Percentiles rank a stretch among this genome's conserved stretches.
phyloP scores from a whole-genome alignment of 2,888 invertebrate species.

The Agonopterix subpropinquella region DNA sequence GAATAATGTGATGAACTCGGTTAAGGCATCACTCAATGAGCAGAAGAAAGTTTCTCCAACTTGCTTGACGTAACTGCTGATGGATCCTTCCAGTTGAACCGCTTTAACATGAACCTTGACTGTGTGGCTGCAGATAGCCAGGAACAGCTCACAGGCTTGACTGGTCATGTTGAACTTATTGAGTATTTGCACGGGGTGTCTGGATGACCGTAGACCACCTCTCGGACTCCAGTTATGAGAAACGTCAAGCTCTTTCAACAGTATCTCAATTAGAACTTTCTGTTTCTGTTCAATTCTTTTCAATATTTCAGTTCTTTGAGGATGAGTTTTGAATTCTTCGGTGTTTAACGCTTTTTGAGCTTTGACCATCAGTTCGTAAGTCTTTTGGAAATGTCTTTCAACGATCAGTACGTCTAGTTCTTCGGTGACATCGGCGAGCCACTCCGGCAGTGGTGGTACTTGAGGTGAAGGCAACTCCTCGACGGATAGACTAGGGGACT shows the following conservation, averaged over 20 bases:
- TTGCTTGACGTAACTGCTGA: constrained; percentile 85
- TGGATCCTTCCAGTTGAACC: constrained; percentile 87
- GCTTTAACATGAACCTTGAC: constrained; percentile 87
- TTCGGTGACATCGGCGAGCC: constrained; percentile 93
- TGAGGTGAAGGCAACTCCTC: constrained; percentile 63
- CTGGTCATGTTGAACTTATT: constrained; percentile 81
- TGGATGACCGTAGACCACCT: constrained; percentile 89
- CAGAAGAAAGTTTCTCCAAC: constrained; percentile 90
- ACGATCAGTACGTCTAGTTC: constrained; percentile 97
- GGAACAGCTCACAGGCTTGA: constrained; percentile 88
- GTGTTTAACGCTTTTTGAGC: constrained; percentile 57
- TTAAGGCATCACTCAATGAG: constrained; percentile 83
- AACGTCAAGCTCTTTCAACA: constrained; percentile 92
- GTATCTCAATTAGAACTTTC: constrained; percentile 86
- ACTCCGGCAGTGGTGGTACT: constrained; percentile 79
- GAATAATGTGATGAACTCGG: constrained; percentile 81
- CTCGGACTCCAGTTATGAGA: constrained; percentile 93
- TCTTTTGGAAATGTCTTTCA: constrained; percentile 96
- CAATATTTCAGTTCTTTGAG: constrained; percentile 52
- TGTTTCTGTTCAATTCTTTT: constrained; percentile 82
- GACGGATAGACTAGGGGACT: constrained; percentile 65
- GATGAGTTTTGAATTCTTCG: constrained; percentile 57
- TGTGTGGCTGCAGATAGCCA: constrained; percentile 87
- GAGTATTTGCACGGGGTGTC: constrained; percentile 89
- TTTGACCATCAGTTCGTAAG: constrained; percentile 84